Evolutionary conservation across 1,140 invertebrate genomes (phyloP).

Genomic region (Patella vulgata): DNA sequence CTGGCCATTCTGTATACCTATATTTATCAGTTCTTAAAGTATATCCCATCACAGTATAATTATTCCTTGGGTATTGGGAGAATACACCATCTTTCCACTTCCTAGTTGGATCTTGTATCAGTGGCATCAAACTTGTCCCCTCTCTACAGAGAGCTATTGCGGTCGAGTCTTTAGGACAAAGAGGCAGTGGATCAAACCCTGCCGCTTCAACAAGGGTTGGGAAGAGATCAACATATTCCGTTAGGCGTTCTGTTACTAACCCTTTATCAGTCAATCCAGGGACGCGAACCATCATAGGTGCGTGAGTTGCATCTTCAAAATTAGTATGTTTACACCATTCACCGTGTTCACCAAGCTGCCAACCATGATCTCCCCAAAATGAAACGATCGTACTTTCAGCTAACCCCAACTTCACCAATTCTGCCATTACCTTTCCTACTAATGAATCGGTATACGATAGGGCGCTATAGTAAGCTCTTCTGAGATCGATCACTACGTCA

Average conservation of each 20-base stretch:
- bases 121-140: constrained; percentile 74
- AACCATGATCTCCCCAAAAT: no score
- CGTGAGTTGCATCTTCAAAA: constrained; percentile 42
- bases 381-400: no score
- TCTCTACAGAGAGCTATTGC: constrained; percentile 74
- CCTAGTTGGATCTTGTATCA: constrained; percentile 52
- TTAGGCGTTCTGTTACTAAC: no score
- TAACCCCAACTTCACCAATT: constrained; percentile 29
- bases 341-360: no score
- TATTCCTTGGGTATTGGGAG: constrained; percentile 91
- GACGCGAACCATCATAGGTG: constrained; percentile 37
- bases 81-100: constrained; percentile 69
- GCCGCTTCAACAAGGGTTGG: no score
- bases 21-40: constrained; percentile 75
- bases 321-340: no score
- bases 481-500: constrained; percentile 13
- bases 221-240: no score
- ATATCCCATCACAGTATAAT: no score
- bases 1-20: constrained; percentile 84
- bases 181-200: no score
- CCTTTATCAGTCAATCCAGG: no score
- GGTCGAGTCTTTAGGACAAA: constrained; percentile 68
- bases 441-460: constrained; percentile 34
- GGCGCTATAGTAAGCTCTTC: constrained; percentile 35
- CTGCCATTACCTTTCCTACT: constrained; percentile 29